Percentiles rank a stretch among this genome's conserved stretches.
Evolutionary conservation across 2,888 invertebrate genomes (phyloP).

Genomic region (Thecocarcelia acutangulata): DNA sequence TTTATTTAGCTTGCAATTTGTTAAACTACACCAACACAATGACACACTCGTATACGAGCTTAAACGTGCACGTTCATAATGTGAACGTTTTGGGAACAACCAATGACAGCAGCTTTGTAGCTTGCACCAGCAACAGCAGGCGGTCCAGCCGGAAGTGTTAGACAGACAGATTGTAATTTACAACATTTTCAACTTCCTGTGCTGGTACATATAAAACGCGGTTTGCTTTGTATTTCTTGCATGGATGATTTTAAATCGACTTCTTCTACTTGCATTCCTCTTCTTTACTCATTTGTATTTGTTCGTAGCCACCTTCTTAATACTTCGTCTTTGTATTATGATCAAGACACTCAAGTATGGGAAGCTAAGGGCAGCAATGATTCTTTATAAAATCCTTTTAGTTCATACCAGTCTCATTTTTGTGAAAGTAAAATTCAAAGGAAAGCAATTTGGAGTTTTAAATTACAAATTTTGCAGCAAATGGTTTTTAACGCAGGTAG

Average conservation of each 20-base stretch:
- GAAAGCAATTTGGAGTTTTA: too few relatives aligned
- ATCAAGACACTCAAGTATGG: background rate
- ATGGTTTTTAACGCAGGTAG: too few relatives aligned
- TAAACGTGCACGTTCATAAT: background rate
- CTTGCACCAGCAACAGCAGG: conserved; percentile 65
- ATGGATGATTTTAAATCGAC: conserved; percentile 65
- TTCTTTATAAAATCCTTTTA: background rate
- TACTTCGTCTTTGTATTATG: conserved; percentile 7
- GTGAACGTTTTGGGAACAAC: conserved; percentile 1
- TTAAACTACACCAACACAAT: conserved; percentile 19
- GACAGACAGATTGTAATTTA: conserved; percentile 73
- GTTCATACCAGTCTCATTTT: too few relatives aligned
- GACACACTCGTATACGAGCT: background rate
- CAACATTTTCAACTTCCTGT: conserved; percentile 69
- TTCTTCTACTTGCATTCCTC: conserved; percentile 50
- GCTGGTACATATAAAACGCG: conserved; percentile 63
- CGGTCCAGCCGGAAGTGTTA: conserved; percentile 71
- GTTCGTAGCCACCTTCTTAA: conserved; percentile 26
- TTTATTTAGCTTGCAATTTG: conserved; percentile 65
- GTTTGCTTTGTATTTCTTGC: conserved; percentile 69
- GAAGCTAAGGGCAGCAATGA: background rate
- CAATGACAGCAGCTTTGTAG: conserved; percentile 47
- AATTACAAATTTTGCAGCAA: too few relatives aligned
- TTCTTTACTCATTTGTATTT: conserved; percentile 14
- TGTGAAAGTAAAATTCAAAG: too few relatives aligned